Evolutionary conservation across 2,113 vertebrate species (phyloP), one percentile per base, ranked within the genome.

Genomic region (Phainopepla nitens): DNA sequence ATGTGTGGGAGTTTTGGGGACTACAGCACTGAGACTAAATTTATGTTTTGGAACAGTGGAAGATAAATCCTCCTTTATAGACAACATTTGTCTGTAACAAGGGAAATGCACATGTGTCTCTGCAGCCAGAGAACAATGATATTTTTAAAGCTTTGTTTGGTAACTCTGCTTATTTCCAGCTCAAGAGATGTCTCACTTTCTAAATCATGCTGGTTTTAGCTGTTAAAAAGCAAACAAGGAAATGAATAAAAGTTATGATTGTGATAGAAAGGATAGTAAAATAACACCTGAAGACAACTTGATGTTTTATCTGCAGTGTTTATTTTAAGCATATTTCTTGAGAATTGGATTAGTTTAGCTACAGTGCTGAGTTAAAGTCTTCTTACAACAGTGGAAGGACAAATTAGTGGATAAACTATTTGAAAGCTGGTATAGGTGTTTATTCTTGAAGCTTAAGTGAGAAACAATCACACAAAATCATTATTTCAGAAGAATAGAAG

Each of bases 281-380:
- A 78, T 71, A 69, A 81, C 57, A 94, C 72, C 77, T 96, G 94
- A 96, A 90, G 92, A 93, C 83, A 97, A 94, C n/a, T 53, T 29
- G 54, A 39, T 66, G 24, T 92, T 89, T 94, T 91, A 78, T 96
- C 84, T 89, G 47, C 42, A 82, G 23, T 57, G 58, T 41, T 94
- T 91, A 61, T 87, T 88, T 94, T 87, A 93, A 70, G 23, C 28
- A 76, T 81, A 89, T 89, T 88, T 56, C 24, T 75, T 2, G 11
- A 61, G 44, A 92, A 66, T 51, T 66, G 36, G 4, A 4, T 65
- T 93, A n/a, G 23, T 84, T 92, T 93, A 87, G 68, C 90, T 88
- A 29, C 41, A 90, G 31, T 60, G 76, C 44, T 70, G 65, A 88
- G 64, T 93, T 88, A 81, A 87, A 91, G 6, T 50, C 29, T 83